Conservation (phyloP, 2,888 invertebrate species). For the Dinocampus coccinellae region DNA sequence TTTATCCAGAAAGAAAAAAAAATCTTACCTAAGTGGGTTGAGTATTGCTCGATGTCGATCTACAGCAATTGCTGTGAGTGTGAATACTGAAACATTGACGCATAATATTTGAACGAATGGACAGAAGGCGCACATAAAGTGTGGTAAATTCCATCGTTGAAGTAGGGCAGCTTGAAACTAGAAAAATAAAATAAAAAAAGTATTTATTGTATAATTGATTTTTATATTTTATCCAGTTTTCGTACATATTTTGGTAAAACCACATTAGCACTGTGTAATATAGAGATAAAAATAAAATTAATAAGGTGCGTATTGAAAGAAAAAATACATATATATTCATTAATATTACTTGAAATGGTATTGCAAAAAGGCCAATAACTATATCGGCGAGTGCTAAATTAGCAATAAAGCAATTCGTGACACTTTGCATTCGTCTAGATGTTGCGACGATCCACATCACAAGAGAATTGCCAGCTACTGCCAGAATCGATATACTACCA, state of each 20-base stretch:
- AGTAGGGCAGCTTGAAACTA: constrained; percentile 91
- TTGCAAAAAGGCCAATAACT: constrained; percentile 86
- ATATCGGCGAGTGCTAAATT: constrained; percentile 90
- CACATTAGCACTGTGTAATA: not conserved
- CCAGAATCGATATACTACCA: constrained; percentile 84
- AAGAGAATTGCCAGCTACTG: constrained; percentile 86
- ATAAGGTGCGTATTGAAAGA: not conserved
- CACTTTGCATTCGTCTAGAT: constrained; percentile 83
- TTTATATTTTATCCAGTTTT: not conserved
- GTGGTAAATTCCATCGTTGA: constrained; percentile 87
- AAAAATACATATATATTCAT: not conserved
- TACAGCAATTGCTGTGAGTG: constrained; percentile 87
- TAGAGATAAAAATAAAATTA: not conserved
- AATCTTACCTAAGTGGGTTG: constrained; percentile 78
- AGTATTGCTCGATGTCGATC: constrained; percentile 87
- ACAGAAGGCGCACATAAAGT: constrained; percentile 90
- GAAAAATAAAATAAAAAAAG: constrained; percentile 46
- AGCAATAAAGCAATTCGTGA: constrained; percentile 88
- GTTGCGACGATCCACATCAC: constrained; percentile 89
- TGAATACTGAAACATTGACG: constrained; percentile 91
- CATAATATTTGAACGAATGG: constrained; percentile 89
- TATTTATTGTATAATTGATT: not conserved
- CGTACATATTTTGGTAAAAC: not conserved
- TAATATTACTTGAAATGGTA: constrained; percentile 85
- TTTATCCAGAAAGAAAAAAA: not conserved